A percentile compares a stretch with the other conserved stretches of the same genome.
phyloP scores from a whole-genome alignment of 2,113 vertebrate genomes.

The Ammodytes marinus region DNA sequence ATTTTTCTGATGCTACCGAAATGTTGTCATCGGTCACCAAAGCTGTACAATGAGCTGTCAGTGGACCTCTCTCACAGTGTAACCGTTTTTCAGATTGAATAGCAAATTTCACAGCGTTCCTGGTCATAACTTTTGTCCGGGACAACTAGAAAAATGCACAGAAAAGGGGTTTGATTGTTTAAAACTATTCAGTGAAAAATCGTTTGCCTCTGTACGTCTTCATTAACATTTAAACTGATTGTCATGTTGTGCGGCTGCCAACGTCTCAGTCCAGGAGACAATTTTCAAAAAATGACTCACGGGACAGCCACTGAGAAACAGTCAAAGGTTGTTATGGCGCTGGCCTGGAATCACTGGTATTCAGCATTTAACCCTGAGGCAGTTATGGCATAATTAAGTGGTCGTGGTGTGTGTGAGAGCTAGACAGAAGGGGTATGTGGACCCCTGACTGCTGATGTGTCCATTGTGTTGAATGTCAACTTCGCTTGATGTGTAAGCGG shows the following conservation, averaged over 20 bases:
- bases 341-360: slow-evolving; percentile 69
- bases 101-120: background rate
- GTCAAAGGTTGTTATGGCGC: slow-evolving; percentile 57
- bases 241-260: background rate
- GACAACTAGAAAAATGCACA: background rate
- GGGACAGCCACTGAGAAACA: slow-evolving; percentile 20
- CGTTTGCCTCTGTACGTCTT: background rate
- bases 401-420: slow-evolving; percentile 39
- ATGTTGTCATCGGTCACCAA: background rate
- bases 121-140: background rate
- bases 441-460: slow-evolving; percentile 67
- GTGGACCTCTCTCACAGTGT: background rate
- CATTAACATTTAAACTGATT: slow-evolving; percentile 6
- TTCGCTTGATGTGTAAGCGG: slow-evolving; percentile 54
- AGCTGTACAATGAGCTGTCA: background rate
- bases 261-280: slow-evolving; percentile 5
- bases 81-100: background rate
- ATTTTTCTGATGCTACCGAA: no score
- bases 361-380: slow-evolving; percentile 59
- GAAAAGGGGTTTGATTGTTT: background rate
- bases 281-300: slow-evolving; percentile 26
- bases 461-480: slow-evolving; percentile 74
- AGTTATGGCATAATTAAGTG: slow-evolving; percentile 74
- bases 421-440: slow-evolving; percentile 55
- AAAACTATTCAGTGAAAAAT: background rate